Base-by-base conservation (phyloP, 2,888 invertebrate species). In the Andricus quercusramuli region DNA sequence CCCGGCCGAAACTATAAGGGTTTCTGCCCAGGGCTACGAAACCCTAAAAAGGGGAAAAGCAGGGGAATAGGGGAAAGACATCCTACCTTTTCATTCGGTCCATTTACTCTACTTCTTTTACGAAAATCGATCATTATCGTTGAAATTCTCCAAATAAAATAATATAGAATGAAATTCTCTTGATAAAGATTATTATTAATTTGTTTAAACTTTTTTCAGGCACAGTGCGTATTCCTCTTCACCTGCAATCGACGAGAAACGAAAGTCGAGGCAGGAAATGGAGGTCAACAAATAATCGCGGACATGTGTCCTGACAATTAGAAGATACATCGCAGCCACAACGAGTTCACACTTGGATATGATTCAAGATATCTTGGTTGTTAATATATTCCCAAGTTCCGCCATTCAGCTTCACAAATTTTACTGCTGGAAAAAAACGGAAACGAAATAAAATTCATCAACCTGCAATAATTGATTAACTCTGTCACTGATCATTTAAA, bases 151-250 rank as follows among this genome's bases (percentile, higher is more conserved):
- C 11, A 13, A 22, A 22, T 59, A 11, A 22, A 59, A 22, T 59
- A 22, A 56, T 56, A n/a, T 44, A 44, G 41, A 13, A 8, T 11
- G 13, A 22, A 62, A 22, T 62, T 3, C 9, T 51, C 51, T 6
- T n/a, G 9, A 59, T 64, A 25, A 64, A 64, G 5, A 64, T 64
- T 29, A 29, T 29, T 13, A 64, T 25, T 29, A 64, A 25, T 5
- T 64, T 29, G 15, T 25, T 15, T 37, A 37, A 1, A 22, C 3
- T 22, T n/a, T n/a, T 64, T 64, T 15, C 29, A 93, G 93, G 93
- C 81, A 92, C 93, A 44, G 91, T 92, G 80, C 89, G 92, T 82
- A 90, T 93, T 81, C 93, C 93, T 70, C 86, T 93, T 85, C 93
- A 93, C 84, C 85, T 90, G 82, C 91, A 90, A 83, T 86, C 90